phyloP scores from a whole-genome alignment of 2,888 invertebrate species.

The Pyrgus malvae region DNA sequence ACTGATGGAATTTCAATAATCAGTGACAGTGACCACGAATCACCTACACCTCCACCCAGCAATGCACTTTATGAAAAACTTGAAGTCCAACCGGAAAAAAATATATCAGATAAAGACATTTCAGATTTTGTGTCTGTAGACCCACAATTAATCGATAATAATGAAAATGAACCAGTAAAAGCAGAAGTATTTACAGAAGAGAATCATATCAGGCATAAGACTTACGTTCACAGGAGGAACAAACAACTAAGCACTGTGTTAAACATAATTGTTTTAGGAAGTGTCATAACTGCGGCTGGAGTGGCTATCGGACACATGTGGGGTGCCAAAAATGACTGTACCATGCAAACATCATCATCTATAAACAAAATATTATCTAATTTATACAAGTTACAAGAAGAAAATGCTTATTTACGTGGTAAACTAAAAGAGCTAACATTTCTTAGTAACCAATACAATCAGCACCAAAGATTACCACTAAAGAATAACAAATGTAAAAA shows the following conservation, averaged over 20 bases:
- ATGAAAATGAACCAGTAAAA: conserved; percentile 47
- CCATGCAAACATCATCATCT: conserved; percentile 57
- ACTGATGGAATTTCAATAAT: conserved; percentile 79
- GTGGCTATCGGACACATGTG: conserved; percentile 78
- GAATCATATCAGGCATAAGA: conserved; percentile 60
- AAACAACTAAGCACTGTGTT: conserved; percentile 72
- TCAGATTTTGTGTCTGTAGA: conserved; percentile 45
- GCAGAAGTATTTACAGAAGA: conserved; percentile 58
- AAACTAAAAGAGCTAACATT: conserved; percentile 67
- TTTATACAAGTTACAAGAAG: conserved; percentile 75
- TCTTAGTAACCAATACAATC: conserved; percentile 47
- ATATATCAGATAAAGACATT: conserved; percentile 42
- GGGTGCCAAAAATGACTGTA: conserved; percentile 73
- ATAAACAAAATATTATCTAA: conserved; percentile 74
- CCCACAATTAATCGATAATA: conserved; percentile 40
- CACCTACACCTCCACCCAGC: conserved; percentile 46
- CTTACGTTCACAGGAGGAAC: conserved; percentile 74
- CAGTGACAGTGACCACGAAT: conserved; percentile 73
- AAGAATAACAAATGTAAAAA: conserved; percentile 67
- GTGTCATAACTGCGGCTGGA: conserved; percentile 74
- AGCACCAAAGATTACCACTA: conserved; percentile 45
- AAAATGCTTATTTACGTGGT: conserved; percentile 67
- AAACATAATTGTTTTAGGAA: conserved; percentile 72
- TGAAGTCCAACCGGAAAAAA: conserved; percentile 42
- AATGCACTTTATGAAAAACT: conserved; percentile 47